A percentile compares a stretch with the other conserved stretches of the same genome.
Conservation (phyloP, 2,797 vertebrate species). For the Hemibagrus guttatus region DNA sequence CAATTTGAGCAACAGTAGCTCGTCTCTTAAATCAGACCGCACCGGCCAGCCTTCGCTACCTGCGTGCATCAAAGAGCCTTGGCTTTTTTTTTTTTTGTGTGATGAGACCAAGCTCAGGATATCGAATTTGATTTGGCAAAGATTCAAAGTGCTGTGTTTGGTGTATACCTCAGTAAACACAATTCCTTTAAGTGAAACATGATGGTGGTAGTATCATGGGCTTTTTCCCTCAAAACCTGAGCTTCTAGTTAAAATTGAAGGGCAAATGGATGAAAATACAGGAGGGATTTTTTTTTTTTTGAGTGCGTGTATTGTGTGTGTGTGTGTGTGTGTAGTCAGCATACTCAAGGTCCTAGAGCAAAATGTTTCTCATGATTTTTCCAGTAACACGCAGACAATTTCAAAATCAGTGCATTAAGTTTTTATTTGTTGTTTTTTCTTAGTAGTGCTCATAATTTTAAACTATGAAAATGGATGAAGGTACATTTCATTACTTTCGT, state of each 20-base stretch:
- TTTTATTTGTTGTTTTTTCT: slow-evolving; percentile 79
- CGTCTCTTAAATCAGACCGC: no score
- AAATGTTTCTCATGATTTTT: background rate
- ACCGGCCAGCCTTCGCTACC: no score
- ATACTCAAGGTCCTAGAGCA: background rate
- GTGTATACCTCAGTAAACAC: background rate
- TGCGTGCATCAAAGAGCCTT: no score
- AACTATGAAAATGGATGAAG: slow-evolving; percentile 67
- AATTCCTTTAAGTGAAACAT: background rate
- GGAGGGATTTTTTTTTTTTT: background rate
- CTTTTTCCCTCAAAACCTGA: background rate
- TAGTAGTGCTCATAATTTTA: slow-evolving; percentile 84
- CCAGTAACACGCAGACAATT: slow-evolving; percentile 4
- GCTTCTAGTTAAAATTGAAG: background rate
- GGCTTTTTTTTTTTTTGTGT: no score
- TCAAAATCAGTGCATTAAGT: slow-evolving; percentile 78
- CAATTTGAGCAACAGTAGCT: no score
- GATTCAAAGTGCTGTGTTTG: background rate
- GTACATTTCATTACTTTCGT: slow-evolving; percentile 72
- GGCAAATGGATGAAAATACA: background rate
- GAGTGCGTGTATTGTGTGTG: background rate
- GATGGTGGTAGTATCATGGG: background rate
- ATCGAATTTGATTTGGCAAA: background rate
- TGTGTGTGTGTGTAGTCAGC: background rate
- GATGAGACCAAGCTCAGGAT: background rate